Evolutionary conservation across 2,888 invertebrate genomes (phyloP).

Genomic region (Zygaena filipendulae): DNA sequence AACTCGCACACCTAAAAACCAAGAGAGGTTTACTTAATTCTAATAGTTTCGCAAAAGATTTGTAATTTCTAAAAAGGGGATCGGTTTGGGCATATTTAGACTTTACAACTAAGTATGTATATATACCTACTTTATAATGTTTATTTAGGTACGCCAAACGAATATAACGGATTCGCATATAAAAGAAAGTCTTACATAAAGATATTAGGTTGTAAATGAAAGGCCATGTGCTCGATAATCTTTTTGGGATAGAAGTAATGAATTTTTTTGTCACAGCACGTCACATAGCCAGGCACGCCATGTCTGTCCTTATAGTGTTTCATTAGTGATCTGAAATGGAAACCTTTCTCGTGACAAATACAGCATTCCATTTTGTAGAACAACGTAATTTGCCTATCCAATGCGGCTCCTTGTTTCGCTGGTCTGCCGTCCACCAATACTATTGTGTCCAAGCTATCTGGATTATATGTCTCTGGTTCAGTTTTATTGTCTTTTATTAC

Average conservation of each 20-base stretch:
- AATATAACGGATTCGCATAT: too few relatives aligned
- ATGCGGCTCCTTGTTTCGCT: constrained; percentile 45
- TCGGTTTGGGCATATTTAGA: too few relatives aligned
- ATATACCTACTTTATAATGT: too few relatives aligned
- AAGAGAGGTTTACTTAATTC: background rate
- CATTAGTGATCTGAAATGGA: constrained; percentile 55
- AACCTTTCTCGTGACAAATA: constrained; percentile 52
- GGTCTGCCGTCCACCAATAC: constrained; percentile 51
- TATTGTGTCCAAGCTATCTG: constrained; percentile 33
- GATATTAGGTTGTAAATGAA: constrained; percentile 52
- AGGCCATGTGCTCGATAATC: constrained; percentile 62
- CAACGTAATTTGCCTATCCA: constrained; percentile 53
- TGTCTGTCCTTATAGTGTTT: constrained; percentile 59
- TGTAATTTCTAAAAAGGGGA: too few relatives aligned
- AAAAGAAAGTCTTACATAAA: constrained; percentile 42
- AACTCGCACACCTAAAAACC: constrained; percentile 45
- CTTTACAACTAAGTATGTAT: too few relatives aligned
- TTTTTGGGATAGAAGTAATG: constrained; percentile 61
- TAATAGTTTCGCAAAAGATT: too few relatives aligned
- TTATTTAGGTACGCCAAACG: too few relatives aligned
- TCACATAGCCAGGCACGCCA: constrained; percentile 57
- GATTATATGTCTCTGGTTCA: constrained; percentile 21
- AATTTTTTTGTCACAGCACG: constrained; percentile 58
- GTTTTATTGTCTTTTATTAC: constrained; percentile 18
- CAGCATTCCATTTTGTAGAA: constrained; percentile 64